Conservation (phyloP, 2,113 vertebrate genomes). For the Naja naja region DNA sequence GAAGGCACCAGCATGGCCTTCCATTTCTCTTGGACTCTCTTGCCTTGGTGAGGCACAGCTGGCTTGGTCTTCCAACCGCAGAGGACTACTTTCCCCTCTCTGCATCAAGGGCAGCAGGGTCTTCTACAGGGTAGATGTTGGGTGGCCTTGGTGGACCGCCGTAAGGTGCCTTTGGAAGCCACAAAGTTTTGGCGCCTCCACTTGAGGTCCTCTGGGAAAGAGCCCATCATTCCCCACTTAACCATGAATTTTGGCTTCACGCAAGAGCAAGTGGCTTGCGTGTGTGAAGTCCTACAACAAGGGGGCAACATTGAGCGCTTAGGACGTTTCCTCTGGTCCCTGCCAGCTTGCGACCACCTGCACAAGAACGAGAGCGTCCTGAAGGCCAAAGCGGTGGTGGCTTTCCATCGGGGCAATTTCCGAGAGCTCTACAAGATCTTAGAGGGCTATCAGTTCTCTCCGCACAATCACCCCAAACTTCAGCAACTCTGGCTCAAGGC, state of each 20-base stretch:
- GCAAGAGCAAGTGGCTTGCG: conserved; percentile 98
- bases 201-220: not conserved
- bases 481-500: conserved; percentile 98
- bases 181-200: not conserved
- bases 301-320: conserved; percentile 94
- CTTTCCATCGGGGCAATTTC: conserved; percentile 97
- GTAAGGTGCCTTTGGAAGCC: not conserved
- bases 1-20: not conserved
- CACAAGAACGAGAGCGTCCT: conserved; percentile 98
- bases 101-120: not conserved
- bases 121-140: not conserved
- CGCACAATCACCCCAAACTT: conserved; percentile 96
- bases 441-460: conserved; percentile 96
- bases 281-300: conserved; percentile 96
- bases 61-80: not conserved
- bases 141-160: not conserved
- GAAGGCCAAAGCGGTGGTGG: conserved; percentile 96
- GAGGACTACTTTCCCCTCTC: no score
- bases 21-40: not conserved
- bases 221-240: not conserved
- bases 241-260: conserved; percentile 85
- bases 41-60: not conserved
- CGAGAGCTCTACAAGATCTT: conserved; percentile 97
- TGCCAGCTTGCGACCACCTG: conserved; percentile 95
- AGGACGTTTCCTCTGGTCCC: conserved; percentile 94